Evolutionary conservation across 2,888 invertebrate species (phyloP), one percentile per base, ranked within the genome.

Genomic region (Drosophila emarginata): DNA sequence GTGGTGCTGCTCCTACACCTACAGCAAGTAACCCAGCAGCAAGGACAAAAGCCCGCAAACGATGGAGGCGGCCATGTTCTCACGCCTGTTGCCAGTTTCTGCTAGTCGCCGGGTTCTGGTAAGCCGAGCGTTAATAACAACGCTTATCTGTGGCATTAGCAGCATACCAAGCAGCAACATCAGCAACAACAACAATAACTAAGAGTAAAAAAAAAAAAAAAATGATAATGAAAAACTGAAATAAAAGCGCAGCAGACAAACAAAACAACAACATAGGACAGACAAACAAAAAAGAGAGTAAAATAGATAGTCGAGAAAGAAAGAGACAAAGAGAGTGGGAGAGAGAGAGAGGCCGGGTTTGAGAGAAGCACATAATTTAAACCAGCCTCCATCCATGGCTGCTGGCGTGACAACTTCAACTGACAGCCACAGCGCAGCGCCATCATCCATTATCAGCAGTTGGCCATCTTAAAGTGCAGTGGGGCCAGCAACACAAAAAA

Each of bases 401-500:
- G 75, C 76, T 75, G 79, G 84, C 80, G 78, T 88, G 88, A 88
- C 86, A 86, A 79, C 80, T 83, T 79, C 77, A 82, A 86, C 87
- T 86, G 89, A 88, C 87, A 89, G 87, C 72, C 84, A 69, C 80
- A 71, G 79, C 74, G 72, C 78, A 78, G 76, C 75, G 81, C 76
- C 87, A 86, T 87, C 87, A 86, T 88, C 87, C 88, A 89, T 87
- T 87, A 87, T 87, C 89, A 89, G 82, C 89, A 86, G 82, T 82
- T 86, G 78, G 88, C 77, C 88, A 87, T 89, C 88, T 84, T 87
- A 86, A 79, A 80, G 79, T 78, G 88, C 85, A 81, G 74, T 69
- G 72, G 62, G 64, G 72, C 61, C 72, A 76, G 39, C 32, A 64
- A 28, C 59, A 32, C 58, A 76, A 59, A 61, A 64, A 56, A 40